Base-by-base conservation (phyloP, 2,113 vertebrate species). In the Myrmophylax atrothorax region DNA sequence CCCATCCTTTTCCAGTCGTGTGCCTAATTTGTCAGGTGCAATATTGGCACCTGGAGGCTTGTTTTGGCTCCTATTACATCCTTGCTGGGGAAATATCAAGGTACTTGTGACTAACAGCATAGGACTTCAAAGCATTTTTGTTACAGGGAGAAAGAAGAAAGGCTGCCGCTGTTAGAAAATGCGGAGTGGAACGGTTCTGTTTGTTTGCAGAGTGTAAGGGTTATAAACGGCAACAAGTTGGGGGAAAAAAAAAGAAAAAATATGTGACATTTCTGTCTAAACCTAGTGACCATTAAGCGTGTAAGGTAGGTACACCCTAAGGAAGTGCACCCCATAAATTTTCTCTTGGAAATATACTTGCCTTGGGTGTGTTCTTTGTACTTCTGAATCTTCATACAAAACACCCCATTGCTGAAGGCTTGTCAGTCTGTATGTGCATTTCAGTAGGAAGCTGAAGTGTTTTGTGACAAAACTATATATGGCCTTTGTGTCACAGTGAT, bases 1-100 rank as follows among this genome's bases (percentile, higher is more conserved):
- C 88, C 98, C 98, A 98, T 98, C 98, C 98, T 98, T 98, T 98
- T 99, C 98, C 99, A 98, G 99, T 99, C 99, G 99, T 99, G 98
- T 99, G 98, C 98, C 98, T 98, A 96, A 98, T 98, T 98, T 98
- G 98, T 99, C 99, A 99, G 98, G 98, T 98, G 98, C 97, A 97
- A 96, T 96, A 97, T 97, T 98, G 98, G 98, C 98, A 98, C 98
- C 98, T 98, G 97, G 95, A 98, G 97, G 98, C 97, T 98, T 98
- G 97, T 98, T 97, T 98, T 98, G 98, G 98, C 98, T 97, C 63
- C 95, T 93, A 96, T 98, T 97, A 97, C 96, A 96, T 96, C 95
- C 97, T 96, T 97, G 93, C 96, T 98, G 97, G 98, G 98, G 98
- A 98, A 97, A 94, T 95, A 97, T 98, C 98, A 97, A 97, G 97